phyloP scores from a whole-genome alignment of 2,113 vertebrate genomes.

The Pseudorectes ferrugineus region DNA sequence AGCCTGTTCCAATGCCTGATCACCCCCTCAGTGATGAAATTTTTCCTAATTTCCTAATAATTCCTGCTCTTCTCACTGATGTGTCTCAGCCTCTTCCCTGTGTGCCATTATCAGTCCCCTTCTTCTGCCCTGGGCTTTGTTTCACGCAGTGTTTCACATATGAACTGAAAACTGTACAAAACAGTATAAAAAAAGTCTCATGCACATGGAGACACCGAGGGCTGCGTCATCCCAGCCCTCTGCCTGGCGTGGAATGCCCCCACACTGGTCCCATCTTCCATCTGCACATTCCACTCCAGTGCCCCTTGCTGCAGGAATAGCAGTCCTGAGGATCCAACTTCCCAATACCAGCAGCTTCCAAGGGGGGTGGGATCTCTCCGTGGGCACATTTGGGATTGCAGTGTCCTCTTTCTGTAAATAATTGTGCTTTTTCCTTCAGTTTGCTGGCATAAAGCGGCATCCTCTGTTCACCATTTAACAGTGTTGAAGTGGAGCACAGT shows the following conservation, averaged over 20 bases:
- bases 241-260: background rate
- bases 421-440: background rate
- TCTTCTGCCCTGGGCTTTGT: background rate
- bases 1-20: background rate
- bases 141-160: fast-evolving
- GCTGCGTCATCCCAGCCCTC: background rate
- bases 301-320: background rate
- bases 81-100: background rate
- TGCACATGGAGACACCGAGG: fast-evolving
- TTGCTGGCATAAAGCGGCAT: fast-evolving
- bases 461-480: background rate
- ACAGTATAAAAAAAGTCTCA: background rate
- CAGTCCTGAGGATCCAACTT: background rate
- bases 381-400: background rate
- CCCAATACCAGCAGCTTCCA: background rate
- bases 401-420: background rate
- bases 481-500: background rate
- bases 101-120: background rate
- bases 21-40: background rate
- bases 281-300: background rate
- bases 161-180: background rate
- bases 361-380: background rate
- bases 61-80: background rate
- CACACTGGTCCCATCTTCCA: background rate
- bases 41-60: background rate